Conservation (phyloP, 2,888 invertebrate species). For the Aphidoletes aphidimyza region DNA sequence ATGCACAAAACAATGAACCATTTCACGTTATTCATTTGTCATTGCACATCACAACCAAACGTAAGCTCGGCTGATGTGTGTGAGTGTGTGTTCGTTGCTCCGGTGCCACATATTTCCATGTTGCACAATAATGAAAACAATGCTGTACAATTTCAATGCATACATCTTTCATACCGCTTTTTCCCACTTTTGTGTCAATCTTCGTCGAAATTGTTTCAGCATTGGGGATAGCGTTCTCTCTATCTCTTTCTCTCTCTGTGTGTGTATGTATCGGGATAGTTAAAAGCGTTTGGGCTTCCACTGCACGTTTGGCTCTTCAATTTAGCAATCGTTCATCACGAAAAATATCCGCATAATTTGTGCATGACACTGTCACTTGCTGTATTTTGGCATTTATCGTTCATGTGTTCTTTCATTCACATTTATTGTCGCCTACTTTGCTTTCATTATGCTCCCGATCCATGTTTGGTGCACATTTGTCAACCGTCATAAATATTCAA, state of each 20-base stretch:
- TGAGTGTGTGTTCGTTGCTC: constrained; percentile 21
- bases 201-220: constrained; percentile 44
- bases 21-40: constrained; percentile 54
- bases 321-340: constrained; percentile 43
- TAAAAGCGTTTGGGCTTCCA: constrained; percentile 14
- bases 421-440: constrained; percentile 48
- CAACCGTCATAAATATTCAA: constrained; percentile 46
- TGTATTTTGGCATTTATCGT: constrained; percentile 45
- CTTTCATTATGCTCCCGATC: constrained; percentile 40
- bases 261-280: background rate
- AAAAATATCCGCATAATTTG: constrained; percentile 49
- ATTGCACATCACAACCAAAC: constrained; percentile 46
- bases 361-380: constrained; percentile 51
- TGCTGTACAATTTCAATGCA: constrained; percentile 28
- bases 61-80: constrained; percentile 19
- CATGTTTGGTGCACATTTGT: constrained; percentile 46
- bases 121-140: constrained; percentile 46
- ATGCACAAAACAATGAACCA: constrained; percentile 52
- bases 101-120: constrained; percentile 34
- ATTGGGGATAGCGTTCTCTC: no score
- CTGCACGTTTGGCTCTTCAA: constrained; percentile 35
- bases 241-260: background rate
- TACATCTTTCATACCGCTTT: constrained; percentile 51
- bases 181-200: constrained; percentile 49
- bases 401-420: constrained; percentile 36